Conservation (phyloP, 2,113 vertebrate species). For the Oreochromis aureus region DNA sequence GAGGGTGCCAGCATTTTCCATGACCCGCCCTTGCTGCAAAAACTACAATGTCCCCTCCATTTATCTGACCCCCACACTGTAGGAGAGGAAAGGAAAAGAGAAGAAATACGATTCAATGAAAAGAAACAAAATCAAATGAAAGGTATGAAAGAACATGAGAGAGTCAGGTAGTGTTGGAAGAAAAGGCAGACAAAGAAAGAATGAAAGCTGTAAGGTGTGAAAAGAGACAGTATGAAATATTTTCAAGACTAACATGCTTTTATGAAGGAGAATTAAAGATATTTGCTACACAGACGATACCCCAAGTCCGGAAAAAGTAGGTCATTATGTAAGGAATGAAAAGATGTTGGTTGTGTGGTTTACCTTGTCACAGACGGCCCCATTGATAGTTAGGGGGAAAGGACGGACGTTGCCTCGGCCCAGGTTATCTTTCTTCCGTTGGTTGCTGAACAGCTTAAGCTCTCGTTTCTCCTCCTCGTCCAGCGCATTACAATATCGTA, state of each 20-base stretch:
- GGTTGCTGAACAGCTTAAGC: conserved; percentile 94
- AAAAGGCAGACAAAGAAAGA: neutral
- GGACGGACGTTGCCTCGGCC: conserved; percentile 91
- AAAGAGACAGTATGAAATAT: neutral
- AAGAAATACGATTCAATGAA: neutral
- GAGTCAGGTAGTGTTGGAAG: neutral
- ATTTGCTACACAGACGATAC: neutral
- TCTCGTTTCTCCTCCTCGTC: conserved; percentile 97
- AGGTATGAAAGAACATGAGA: neutral
- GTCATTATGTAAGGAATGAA: neutral
- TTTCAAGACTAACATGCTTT: neutral
- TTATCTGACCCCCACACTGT: conserved; percentile 91
- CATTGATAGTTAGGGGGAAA: conserved; percentile 89
- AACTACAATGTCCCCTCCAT: conserved; percentile 91
- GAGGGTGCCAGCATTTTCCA: conserved; percentile 92
- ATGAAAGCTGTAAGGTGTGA: neutral
- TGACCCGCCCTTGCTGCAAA: conserved; percentile 89
- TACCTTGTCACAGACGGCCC: conserved; percentile 94
- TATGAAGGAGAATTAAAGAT: neutral
- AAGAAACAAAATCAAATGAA: neutral
- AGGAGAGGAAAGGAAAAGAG: neutral
- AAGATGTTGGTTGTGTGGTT: fast-evolving
- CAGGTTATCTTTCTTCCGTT: conserved; percentile 92
- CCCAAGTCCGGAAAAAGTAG: neutral
- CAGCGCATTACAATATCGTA: conserved; percentile 91